Base-by-base conservation (phyloP, 2,888 invertebrate genomes). In the Synanthedon myopaeformis region DNA sequence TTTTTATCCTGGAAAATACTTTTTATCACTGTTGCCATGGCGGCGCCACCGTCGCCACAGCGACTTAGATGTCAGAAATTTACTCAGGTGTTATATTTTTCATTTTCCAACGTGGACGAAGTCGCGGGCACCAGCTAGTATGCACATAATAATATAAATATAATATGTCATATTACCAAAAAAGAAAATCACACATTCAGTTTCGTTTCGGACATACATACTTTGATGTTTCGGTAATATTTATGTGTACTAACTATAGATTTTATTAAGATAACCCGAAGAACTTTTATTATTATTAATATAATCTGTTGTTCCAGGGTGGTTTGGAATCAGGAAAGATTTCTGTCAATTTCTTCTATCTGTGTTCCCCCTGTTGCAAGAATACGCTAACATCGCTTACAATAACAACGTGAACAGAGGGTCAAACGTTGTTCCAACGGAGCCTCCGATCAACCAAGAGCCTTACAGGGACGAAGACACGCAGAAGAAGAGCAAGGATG, bases 311-410 rank as follows among this genome's bases (percentile, higher is more conserved):
- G 66, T 89, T 90, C 55, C 82, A 97, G 96, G 98, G 98, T 98
- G 98, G 99, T 99, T 99, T 82, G 99, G 98, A 53, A 95, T 99
- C 65, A 91, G 98, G 52, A 97, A 97, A 89, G 98, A 98, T 74
- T 97, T 99, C 78, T 98, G 98, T 76, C 96, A 96, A 67, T 98
- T 98, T 80, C 89, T 99, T n/a, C 88, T 99, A 41, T 95, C 96
- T 53, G 92, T 95, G 12, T 98, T 97, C 83, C 99, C 99, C 0
- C 90, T 97, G 59, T 89, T 99, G 50, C 98, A 98, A 89, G 98
- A 99, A 74, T 99, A 99, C 79, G 99, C 98, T 17, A 99, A 99
- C 82, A 98, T 99, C 64, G 96, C 98, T 5, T 99, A 99, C 80
- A 93, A 92, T 77, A 92, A 91, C 62, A 93, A 91, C 63, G 70